phyloP scores from a whole-genome alignment of 1,140 invertebrate species.

The Aphaenogaster rudis region DNA sequence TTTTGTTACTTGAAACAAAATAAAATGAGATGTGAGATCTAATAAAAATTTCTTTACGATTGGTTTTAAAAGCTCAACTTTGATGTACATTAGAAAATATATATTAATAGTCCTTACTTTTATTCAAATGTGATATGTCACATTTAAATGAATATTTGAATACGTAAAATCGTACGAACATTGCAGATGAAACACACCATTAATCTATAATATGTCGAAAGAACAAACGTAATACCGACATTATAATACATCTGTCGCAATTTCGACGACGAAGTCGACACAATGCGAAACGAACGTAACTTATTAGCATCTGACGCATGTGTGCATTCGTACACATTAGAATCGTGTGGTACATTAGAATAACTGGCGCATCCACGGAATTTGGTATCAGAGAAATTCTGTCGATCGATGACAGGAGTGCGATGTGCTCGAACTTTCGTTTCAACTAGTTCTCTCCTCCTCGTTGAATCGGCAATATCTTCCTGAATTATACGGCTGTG shows the following conservation, averaged over 20 bases:
- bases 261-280: background rate
- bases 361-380: constrained; percentile 69
- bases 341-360: constrained; percentile 38
- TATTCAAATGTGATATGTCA: constrained; percentile 3
- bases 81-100: background rate
- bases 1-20: background rate
- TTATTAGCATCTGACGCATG: constrained; percentile 54
- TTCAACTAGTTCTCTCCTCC: constrained; percentile 58
- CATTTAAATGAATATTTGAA: background rate
- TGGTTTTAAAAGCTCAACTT: background rate
- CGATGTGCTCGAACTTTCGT: constrained; percentile 66
- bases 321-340: constrained; percentile 36
- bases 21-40: background rate
- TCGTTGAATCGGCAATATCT: constrained; percentile 71
- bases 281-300: constrained; percentile 27
- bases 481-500: constrained; percentile 55
- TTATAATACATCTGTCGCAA: constrained; percentile 3
- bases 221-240: background rate
- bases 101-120: background rate
- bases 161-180: background rate
- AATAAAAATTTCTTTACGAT: background rate
- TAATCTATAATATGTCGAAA: background rate
- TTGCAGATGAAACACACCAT: background rate
- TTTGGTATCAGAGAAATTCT: constrained; percentile 81
- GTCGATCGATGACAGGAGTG: constrained; percentile 67